Evolutionary conservation across 1,140 invertebrate species (phyloP), one percentile per base, ranked within the genome.

Genomic region (Drosophila kohkoa): DNA sequence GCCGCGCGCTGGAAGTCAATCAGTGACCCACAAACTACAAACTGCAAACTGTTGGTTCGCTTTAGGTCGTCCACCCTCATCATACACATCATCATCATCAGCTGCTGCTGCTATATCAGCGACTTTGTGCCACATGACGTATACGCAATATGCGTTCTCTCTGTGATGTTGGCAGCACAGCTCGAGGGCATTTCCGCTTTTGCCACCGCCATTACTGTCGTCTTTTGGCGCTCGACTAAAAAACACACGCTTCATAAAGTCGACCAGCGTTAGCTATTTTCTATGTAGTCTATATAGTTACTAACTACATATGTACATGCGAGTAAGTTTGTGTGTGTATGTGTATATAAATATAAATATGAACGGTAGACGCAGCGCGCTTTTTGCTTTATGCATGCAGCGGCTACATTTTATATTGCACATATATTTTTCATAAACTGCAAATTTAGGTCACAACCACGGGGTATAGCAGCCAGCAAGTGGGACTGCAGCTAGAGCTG

Each of bases 401-500:
- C 71, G 65, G 55, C 70, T 69, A 86, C 68, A 71, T 87, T 86
- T 87, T 77, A 73, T 74, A 70, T 76, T 76, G 79, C 81, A 73
- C 67, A 86, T 87, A 82, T 87, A 86, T 88, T 82, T 87, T 87
- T 87, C 83, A 87, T 88, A 87, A 87, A 80, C 83, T 87, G 65
- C 63, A 64, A 88, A 87, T 88, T 88, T 88, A 87, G 83, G 83
- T 88, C 83, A 87, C 32, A 69, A 69, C 83, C 83, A 54, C 52
- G 64, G 83, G 83, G 83, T 75, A 77, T 70, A 76, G 65, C 58
- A 66, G 62, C 58, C 38, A 55, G 68, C 59, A 15, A 41, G 32
- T 48, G 68, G 30, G 16, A 28, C 51, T 57, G 60, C 8, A 25
- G 51, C 25, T 43, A 20, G 13, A 6, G 30, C 32, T 16, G 4